Base-by-base conservation (phyloP, 92 coral and sea anemone genomes). In the Porites lobata region DNA sequence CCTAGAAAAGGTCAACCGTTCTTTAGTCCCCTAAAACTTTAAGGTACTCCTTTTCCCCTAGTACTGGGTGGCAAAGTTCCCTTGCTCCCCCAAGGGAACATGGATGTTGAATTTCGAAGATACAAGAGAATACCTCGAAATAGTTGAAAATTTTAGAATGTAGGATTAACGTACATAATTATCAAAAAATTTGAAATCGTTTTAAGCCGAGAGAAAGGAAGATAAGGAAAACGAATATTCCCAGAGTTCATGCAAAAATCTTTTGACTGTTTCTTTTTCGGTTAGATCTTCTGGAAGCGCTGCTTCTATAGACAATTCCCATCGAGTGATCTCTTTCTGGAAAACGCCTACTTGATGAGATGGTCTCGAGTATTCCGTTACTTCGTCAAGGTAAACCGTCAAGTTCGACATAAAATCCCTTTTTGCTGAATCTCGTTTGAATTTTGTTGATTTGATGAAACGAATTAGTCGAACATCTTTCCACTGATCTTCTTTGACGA, bases 361-460 rank as follows among this genome's bases (percentile, higher is more conserved):
- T 50, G 98, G 96, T 8, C 99, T 91, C 43, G 99, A 97, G 62
- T 94, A 90, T 81, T 97, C 99, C 56, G 90, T 89, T 11, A 97
- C 95, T 51, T 94, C 90, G 57, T 86, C 72, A 22, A 95, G 86
- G 19, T 78, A 82, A 12, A 92, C 86, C 17, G 84, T 73, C 71
- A 93, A 75, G 21, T 66, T 56, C 8, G 63, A 13, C 24, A 53
- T 26, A 64, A 76, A 65, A 17, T 21, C 77, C 1, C 53, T 18
- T 18, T 19, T 24, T 15, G 43, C 22, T 58, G 47, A 14, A 17
- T 7, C 24, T 29, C 29, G 38, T 10, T 80, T 85, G 84, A 90
- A 21, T 21, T 83, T 78, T 9, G 70, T 90, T 54, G 90, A 92
- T 4, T 86, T 78, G 22, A 78, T 89, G 68, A 84, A 93, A 43